Percentiles rank a stretch among this genome's conserved stretches.
Evolutionary conservation across 2,113 vertebrate genomes (phyloP).

Genomic region (Camelus dromedarius): DNA sequence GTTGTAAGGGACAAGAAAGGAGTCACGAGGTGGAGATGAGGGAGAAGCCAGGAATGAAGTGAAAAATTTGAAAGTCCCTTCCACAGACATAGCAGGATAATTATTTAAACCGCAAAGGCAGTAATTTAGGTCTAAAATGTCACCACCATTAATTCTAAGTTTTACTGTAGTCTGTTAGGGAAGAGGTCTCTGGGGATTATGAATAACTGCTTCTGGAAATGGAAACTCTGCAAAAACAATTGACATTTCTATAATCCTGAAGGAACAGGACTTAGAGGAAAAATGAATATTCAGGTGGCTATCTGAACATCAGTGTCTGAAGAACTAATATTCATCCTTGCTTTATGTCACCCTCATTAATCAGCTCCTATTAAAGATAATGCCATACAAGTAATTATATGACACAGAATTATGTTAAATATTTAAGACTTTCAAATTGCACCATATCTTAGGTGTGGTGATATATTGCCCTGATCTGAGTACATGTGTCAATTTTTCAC

Average conservation of each 20-base stretch:
- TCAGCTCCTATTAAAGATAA: slow-evolving; percentile 67
- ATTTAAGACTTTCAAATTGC: slow-evolving; percentile 62
- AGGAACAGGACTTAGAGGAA: slow-evolving; percentile 58
- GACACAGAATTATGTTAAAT: slow-evolving; percentile 56
- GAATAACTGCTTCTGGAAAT: slow-evolving; percentile 70
- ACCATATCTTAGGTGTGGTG: neutral
- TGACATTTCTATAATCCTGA: slow-evolving; percentile 70
- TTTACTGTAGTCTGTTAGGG: slow-evolving; percentile 72
- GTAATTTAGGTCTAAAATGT: slow-evolving; percentile 77
- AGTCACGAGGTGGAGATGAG: neutral
- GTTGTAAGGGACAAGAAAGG: slow-evolving; percentile 14
- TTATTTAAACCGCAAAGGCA: slow-evolving; percentile 67
- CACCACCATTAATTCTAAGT: slow-evolving; percentile 70
- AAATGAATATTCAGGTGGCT: slow-evolving; percentile 67
- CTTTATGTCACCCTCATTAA: slow-evolving; percentile 65
- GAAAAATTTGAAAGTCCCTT: slow-evolving; percentile 51
- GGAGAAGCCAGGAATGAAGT: slow-evolving; percentile 63
- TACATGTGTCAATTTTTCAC: slow-evolving; percentile 55
- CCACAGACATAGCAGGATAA: slow-evolving; percentile 11
- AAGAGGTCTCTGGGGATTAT: slow-evolving; percentile 55
- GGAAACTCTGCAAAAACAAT: slow-evolving; percentile 77
- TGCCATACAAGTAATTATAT: slow-evolving; percentile 60
- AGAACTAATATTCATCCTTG: slow-evolving; percentile 64
- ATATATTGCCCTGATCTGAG: slow-evolving; percentile 48
- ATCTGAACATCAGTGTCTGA: slow-evolving; percentile 49